phyloP scores from a whole-genome alignment of 1,140 invertebrate genomes.

The Drosophila kurseongensis region DNA sequence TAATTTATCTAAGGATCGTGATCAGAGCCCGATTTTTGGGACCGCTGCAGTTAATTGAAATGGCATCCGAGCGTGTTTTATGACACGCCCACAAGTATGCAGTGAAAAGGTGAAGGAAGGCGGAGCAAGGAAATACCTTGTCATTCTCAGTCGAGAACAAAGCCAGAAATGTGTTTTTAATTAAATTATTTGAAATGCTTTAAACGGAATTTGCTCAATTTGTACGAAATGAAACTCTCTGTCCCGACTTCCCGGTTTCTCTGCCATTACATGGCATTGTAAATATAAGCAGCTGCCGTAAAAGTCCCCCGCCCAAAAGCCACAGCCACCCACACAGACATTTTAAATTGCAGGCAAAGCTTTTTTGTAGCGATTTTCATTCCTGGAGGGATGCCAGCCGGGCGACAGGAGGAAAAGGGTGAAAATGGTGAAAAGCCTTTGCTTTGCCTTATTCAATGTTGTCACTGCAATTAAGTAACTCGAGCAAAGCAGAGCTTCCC shows the following conservation, averaged over 20 bases:
- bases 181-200: constrained; percentile 74
- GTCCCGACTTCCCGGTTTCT: background rate
- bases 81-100: constrained; percentile 53
- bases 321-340: constrained; percentile 8
- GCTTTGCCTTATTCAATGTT: constrained; percentile 59
- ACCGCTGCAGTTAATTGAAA: constrained; percentile 66
- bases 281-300: constrained; percentile 30
- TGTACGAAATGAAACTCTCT: constrained; percentile 12
- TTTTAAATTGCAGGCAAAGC: constrained; percentile 52
- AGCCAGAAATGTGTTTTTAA: constrained; percentile 65
- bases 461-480: constrained; percentile 76
- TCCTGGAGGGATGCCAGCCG: background rate
- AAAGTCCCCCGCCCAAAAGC: constrained; percentile 31
- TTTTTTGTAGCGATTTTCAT: constrained; percentile 41
- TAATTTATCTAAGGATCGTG: constrained; percentile 30
- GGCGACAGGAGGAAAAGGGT: background rate
- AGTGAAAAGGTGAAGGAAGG: background rate
- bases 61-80: constrained; percentile 27
- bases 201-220: constrained; percentile 62
- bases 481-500: constrained; percentile 40
- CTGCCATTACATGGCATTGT: constrained; percentile 15
- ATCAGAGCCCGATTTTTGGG: background rate
- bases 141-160: constrained; percentile 15
- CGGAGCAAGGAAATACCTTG: constrained; percentile 10
- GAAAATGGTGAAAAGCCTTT: constrained; percentile 14